Percentiles rank a stretch among this genome's conserved stretches.
Conservation (phyloP, 2,113 vertebrate genomes). For the Neolamprologus caudopunctatus region DNA sequence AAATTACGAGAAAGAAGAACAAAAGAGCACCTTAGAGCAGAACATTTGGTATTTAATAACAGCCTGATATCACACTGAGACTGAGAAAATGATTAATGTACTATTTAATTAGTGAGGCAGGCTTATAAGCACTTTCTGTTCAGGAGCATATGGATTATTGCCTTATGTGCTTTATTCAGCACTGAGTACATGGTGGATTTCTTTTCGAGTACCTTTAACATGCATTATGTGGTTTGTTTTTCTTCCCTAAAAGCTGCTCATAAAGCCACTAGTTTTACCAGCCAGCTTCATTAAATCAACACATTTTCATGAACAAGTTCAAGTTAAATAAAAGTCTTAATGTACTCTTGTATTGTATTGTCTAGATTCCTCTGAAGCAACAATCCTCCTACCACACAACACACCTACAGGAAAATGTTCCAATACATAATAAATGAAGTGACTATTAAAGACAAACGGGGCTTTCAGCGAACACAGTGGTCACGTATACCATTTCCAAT, state of each 20-base stretch:
- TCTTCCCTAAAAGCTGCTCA: neutral
- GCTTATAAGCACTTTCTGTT: slow-evolving; percentile 12
- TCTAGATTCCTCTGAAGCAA: neutral
- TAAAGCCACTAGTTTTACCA: neutral
- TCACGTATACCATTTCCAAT: neutral
- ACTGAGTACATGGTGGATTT: neutral
- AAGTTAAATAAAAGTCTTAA: neutral
- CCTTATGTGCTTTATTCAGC: neutral
- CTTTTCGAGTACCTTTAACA: neutral
- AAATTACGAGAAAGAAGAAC: neutral
- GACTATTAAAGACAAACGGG: neutral
- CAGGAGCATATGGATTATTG: slow-evolving; percentile 22
- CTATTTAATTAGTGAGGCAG: slow-evolving; percentile 11
- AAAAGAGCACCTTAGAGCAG: neutral
- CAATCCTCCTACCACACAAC: neutral
- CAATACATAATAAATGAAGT: neutral
- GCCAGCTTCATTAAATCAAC: neutral
- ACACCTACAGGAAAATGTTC: neutral
- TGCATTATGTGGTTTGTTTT: neutral
- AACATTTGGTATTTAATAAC: neutral
- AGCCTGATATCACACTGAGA: neutral
- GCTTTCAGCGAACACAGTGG: neutral
- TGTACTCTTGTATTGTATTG: neutral
- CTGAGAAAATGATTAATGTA: neutral
- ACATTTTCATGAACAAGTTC: neutral